Percentiles rank a stretch among this genome's conserved stretches.
phyloP scores from a whole-genome alignment of 2,888 invertebrate species.

The Crioceris asparagi region DNA sequence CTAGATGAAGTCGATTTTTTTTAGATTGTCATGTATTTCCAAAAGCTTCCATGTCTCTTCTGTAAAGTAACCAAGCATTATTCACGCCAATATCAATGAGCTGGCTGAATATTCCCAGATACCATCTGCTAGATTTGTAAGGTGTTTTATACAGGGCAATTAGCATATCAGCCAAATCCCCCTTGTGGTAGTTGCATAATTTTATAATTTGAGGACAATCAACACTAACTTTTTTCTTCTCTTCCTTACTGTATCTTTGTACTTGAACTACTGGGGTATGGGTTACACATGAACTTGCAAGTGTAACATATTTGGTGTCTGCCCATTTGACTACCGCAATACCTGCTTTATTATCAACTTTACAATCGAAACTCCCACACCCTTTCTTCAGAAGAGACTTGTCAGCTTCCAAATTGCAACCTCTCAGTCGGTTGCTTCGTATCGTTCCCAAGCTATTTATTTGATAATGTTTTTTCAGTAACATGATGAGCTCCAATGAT shows the following conservation, averaged over 20 bases:
- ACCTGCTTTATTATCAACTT: neutral
- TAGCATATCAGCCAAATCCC: constrained; percentile 5
- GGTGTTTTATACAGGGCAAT: constrained; percentile 7
- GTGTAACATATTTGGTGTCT: neutral
- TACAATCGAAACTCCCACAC: neutral
- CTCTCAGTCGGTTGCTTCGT: neutral
- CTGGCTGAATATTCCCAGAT: constrained; percentile 5
- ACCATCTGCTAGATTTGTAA: constrained; percentile 7
- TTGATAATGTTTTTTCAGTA: constrained; percentile 2
- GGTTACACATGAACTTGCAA: neutral
- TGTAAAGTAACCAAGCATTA: constrained; percentile 7
- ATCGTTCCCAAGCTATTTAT: constrained; percentile 5
- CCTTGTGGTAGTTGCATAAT: constrained; percentile 8
- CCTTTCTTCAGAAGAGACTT: constrained; percentile 2
- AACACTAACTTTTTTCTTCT: constrained; percentile 7
- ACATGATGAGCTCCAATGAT: neutral
- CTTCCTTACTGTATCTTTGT: constrained; percentile 7
- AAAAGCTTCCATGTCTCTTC: too few species aligned
- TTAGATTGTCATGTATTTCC: too few species aligned
- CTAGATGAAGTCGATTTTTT: too few species aligned
- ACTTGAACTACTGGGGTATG: constrained; percentile 1
- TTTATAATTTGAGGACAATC: constrained; percentile 7
- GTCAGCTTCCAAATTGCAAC: neutral
- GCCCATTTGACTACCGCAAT: neutral
- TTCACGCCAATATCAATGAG: constrained; percentile 5